Conservation (phyloP, 92 coral and sea anemone genomes). For the Epizoanthus stellaris region DNA sequence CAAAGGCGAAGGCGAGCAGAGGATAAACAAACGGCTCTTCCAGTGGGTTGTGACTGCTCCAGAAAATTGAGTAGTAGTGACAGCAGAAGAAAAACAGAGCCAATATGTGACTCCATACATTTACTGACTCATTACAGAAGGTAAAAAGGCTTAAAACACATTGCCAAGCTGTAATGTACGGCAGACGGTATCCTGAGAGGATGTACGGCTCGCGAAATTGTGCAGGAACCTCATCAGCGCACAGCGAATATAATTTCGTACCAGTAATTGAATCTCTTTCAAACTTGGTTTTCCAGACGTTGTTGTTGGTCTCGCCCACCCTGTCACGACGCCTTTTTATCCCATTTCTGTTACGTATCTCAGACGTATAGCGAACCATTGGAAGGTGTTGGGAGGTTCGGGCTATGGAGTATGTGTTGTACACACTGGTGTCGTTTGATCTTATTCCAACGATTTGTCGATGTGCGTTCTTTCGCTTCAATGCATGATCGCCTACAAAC, state of each 20-base stretch:
- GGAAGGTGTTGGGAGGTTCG: neutral
- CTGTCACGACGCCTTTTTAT: neutral
- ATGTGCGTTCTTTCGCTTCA: too few relatives aligned
- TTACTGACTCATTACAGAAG: slow-evolving; percentile 85
- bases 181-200: slow-evolving; percentile 86
- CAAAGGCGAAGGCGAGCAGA: slow-evolving; percentile 78
- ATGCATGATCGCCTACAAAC: slow-evolving; percentile 22
- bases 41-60: slow-evolving; percentile 58
- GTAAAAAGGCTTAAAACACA: slow-evolving; percentile 75
- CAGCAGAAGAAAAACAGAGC: slow-evolving; percentile 68
- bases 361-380: slow-evolving; percentile 24
- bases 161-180: slow-evolving; percentile 70
- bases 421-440: neutral
- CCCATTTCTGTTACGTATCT: slow-evolving; percentile 14
- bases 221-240: slow-evolving; percentile 69
- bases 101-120: slow-evolving; percentile 90
- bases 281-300: neutral
- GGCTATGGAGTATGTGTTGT: neutral
- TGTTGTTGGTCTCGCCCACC: slow-evolving; percentile 12
- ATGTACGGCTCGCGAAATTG: slow-evolving; percentile 94
- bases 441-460: too few relatives aligned
- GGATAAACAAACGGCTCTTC: slow-evolving; percentile 88
- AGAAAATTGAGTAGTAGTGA: slow-evolving; percentile 66
- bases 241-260: slow-evolving; percentile 34
- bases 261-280: neutral